Base-by-base conservation (phyloP, 2,888 invertebrate species). In the Nomada flava region DNA sequence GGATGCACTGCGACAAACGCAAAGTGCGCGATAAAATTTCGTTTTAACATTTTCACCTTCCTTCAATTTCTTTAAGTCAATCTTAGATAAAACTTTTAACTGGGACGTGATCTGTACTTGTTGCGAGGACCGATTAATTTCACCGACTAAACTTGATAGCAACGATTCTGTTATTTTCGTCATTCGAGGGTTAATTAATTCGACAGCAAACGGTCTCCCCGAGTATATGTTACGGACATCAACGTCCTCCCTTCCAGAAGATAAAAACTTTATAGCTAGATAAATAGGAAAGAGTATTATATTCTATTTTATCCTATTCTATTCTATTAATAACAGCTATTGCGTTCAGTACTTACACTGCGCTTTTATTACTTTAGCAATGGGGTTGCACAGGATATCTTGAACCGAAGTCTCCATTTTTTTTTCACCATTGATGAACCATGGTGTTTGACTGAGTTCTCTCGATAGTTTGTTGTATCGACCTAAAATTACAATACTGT, bases 231-330 rank as follows among this genome's bases (percentile, higher is more conserved):
- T 99, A 77, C 98, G 95, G 0, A 99, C 99, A 94, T 99, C 99
- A 0, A 99, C 98, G 94, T 99, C 99, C 94, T 99, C 99, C 55
- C 99, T 95, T 0, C 99, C 99, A 71, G 99, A 98, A 2, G 98
- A 96, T 87, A 97, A 96, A 94, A 99, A 98, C 91, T 97, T 97
- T n/a, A 96, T 94, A 44, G 94, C 95, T 95, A 13, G 2, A 44
- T 2, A 91, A 44, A 55, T 13, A 60, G 20, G 62, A 63, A 72
- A 67, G 13, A 57, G 26, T 26, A 13, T 57, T n/a, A 75, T 55
- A 26, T n/a, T 42, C 26, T 53, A 26, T 68, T 59, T 13, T n/a
- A 50, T 57, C 10, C 7, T 57, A 26, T 36, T 29, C 64, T 18
- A 74, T 50, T 9, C 15, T 52, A 29, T 50, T 15, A 55, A 68